A percentile compares a stretch with the other conserved stretches of the same genome.
Evolutionary conservation across 37 sponge, comb jelly and placozoan genomes (phyloP).

Genomic region (Tethya wilhelma): DNA sequence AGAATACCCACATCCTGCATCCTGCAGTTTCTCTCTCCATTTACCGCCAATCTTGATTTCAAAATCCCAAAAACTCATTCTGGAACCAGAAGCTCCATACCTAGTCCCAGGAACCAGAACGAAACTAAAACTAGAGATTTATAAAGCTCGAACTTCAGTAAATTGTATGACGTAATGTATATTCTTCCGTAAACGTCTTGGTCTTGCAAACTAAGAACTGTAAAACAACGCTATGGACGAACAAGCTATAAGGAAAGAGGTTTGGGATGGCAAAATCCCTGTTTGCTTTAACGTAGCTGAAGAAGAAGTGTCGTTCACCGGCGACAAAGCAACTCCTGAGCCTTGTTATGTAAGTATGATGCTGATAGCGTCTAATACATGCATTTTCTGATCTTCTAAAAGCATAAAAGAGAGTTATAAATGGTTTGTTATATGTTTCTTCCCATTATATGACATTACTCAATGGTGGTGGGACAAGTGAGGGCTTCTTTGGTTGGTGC

Average conservation of each 20-base stretch:
- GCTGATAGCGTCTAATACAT: not conserved
- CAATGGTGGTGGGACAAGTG: not conserved
- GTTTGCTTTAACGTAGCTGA: constrained; percentile 86
- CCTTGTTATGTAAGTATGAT: constrained; percentile 78
- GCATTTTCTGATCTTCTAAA: not conserved
- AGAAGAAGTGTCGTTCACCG: constrained; percentile 52
- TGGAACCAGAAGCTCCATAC: too few species aligned
- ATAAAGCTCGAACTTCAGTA: too few species aligned
- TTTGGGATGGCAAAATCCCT: constrained; percentile 97
- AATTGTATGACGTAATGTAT: too few species aligned
- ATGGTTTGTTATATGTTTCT: not conserved
- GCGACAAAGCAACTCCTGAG: constrained; percentile 60
- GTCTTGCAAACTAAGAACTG: not conserved
- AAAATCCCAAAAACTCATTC: too few species aligned
- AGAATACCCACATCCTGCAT: too few species aligned
- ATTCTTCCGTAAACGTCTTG: too few species aligned
- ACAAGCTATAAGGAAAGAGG: constrained; percentile 62
- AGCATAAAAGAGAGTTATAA: not conserved
- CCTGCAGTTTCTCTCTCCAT: too few species aligned
- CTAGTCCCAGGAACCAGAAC: too few species aligned
- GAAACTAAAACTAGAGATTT: too few species aligned
- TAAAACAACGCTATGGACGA: constrained; percentile 50
- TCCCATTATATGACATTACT: not conserved
- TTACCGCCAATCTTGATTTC: too few species aligned
- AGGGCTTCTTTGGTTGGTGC: not conserved